phyloP scores from a whole-genome alignment of 1,140 invertebrate genomes.

The Venustaconcha ellipsiformis region DNA sequence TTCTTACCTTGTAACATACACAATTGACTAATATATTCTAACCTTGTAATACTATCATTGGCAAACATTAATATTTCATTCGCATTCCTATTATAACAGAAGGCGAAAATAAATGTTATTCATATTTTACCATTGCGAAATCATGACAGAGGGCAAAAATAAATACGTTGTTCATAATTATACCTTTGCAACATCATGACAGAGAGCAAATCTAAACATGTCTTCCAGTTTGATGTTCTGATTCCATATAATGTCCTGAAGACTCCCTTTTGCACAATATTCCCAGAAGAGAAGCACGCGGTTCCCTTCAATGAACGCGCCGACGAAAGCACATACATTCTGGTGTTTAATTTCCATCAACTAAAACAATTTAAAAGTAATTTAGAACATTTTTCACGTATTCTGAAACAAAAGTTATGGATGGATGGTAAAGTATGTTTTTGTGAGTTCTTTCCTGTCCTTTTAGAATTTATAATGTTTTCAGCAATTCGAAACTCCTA shows the following conservation, averaged over 20 bases:
- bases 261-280: conserved; percentile 93
- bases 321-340: conserved; percentile 93
- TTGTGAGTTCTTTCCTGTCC: too few relatives aligned
- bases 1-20: too few relatives aligned
- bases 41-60: too few relatives aligned
- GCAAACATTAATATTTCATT: too few relatives aligned
- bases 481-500: too few relatives aligned
- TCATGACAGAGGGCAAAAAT: neutral
- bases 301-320: conserved; percentile 88
- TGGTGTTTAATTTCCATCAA: conserved; percentile 80
- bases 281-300: conserved; percentile 85
- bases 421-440: too few relatives aligned
- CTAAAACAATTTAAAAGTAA: conserved; percentile 23
- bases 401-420: too few relatives aligned
- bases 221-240: conserved; percentile 92
- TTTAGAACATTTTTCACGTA: neutral
- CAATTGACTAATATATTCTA: too few relatives aligned
- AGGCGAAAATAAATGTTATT: neutral
- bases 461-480: too few relatives aligned
- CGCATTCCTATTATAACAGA: too few relatives aligned
- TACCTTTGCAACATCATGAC: conserved; percentile 91
- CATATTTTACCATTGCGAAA: neutral
- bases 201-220: conserved; percentile 92
- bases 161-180: conserved; percentile 3
- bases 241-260: conserved; percentile 94